Conservation (phyloP, 2,113 vertebrate genomes). For the Megaceryle maxima region DNA sequence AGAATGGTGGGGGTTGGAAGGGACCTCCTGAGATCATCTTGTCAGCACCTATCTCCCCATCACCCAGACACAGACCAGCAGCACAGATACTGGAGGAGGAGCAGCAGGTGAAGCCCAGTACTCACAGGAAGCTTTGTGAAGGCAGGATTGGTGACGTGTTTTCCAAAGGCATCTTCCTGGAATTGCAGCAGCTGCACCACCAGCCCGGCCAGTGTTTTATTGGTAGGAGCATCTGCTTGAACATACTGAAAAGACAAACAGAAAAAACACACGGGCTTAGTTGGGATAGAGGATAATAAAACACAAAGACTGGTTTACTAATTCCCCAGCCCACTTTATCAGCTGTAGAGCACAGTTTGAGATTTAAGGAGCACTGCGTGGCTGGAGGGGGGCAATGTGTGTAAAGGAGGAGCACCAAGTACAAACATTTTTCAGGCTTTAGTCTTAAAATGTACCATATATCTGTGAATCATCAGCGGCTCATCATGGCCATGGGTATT, state of each 20-base stretch:
- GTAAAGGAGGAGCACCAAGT: not conserved
- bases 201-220: constrained; percentile 90
- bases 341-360: accelerated
- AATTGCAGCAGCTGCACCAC: constrained; percentile 97
- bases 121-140: constrained; percentile 97
- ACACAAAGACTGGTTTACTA: accelerated
- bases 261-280: not conserved
- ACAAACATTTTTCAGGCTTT: not conserved
- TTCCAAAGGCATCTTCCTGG: constrained; percentile 97
- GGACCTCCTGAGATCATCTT: too few species aligned
- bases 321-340: not conserved
- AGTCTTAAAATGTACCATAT: not conserved
- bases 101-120: not conserved
- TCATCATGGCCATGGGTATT: accelerated
- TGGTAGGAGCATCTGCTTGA: constrained; percentile 94
- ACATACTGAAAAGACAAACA: constrained; percentile 84
- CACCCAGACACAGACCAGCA: accelerated
- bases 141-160: constrained; percentile 95
- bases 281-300: not conserved
- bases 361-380: not conserved
- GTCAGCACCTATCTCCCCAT: accelerated
- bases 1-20: too few species aligned
- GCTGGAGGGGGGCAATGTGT: accelerated
- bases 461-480: not conserved
- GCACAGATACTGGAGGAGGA: accelerated